These are phyloP conservation scores for Folsomia manolachei DNA, from an alignment of 2,888 invertebrate species.

Conservation along the genomic window DNA sequence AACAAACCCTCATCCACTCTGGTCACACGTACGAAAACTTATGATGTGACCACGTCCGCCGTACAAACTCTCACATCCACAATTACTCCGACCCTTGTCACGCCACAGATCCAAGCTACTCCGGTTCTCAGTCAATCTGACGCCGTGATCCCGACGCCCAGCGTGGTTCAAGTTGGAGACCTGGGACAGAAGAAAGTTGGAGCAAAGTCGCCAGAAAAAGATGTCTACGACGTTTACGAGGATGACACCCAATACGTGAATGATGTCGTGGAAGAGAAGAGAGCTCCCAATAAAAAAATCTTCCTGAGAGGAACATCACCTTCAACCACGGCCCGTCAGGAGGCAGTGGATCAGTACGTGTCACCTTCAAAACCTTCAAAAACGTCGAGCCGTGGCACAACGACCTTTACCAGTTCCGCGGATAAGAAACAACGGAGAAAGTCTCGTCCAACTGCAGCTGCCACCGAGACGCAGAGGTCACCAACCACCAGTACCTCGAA, in stretches of 20 bases:
- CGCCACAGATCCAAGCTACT: conserved; percentile 29
- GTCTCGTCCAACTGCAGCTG: not conserved
- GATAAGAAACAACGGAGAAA: not conserved
- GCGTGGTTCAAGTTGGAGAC: not conserved
- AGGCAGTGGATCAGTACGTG: not conserved
- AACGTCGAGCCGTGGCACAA: not conserved
- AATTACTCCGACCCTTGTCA: conserved; percentile 24
- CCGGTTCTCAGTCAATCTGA: not conserved
- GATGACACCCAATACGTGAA: conserved; percentile 3
- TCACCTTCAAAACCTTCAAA: not conserved
- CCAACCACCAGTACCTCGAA: too few relatives aligned
- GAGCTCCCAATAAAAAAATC: not conserved
- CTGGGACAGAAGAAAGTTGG: not conserved
- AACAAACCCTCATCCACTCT: conserved; percentile 39
- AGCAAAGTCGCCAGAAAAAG: not conserved
- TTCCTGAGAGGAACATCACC: not conserved
- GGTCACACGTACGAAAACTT: conserved; percentile 40
- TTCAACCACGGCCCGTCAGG: not conserved
- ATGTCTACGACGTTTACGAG: conserved; percentile 6
- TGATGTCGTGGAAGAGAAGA: conserved; percentile 5
- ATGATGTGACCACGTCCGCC: conserved; percentile 41
- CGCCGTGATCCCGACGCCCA: not conserved
- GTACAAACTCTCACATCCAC: conserved; percentile 39
- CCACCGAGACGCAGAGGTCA: not conserved
- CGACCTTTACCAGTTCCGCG: not conserved